Evolutionary conservation across 2,888 invertebrate species (phyloP), one percentile per base, ranked within the genome.

Genomic region (Altica lythri): DNA sequence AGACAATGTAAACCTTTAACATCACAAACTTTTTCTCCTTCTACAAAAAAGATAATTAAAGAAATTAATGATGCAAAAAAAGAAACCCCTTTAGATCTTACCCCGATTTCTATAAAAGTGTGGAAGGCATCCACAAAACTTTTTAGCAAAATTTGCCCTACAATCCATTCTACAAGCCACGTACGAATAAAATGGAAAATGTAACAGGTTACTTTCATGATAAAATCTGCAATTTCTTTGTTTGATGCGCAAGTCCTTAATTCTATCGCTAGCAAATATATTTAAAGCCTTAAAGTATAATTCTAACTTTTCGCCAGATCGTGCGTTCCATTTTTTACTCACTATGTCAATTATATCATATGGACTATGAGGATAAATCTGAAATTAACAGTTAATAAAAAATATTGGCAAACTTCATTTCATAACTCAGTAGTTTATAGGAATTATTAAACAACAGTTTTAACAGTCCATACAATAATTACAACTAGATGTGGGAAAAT

Each of bases 111-210:
- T 81, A 61, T 88, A 89, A 68, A 90, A 90, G 71, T 88, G 86
- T 0, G 90, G 90, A 25, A 86, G 77, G 70, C 90, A 90, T 0
- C 81, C 80, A 68, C 90, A 90, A 44, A 82, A 75, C 53, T 80
- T 77, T 5, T 83, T 72, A 19, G 86, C 82, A 18, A 86, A 72
- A 5, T 75, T 74, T 63, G 86, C 83, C 22, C 89, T 81, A 61
- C 90, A 90, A 68, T 90, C 88, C 75, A 85, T 84, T 5, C 84
- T 77, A 61, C 90, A 90, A 70, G 88, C 75, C 0, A 82, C 84
- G 65, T 83, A 85, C 1, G 86, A 83, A 72, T 90, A 90, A 25
- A 87, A 80, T 0, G 88, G 81, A 62, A 83, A 85, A 59, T 87
- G 85, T 47, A 77, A 71, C 50, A 88, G 74, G 29, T 82, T 81